Percentiles rank a stretch among this genome's conserved stretches.
Evolutionary conservation across 2,888 invertebrate genomes (phyloP).

Genomic region (Hipparchia sbordonii): DNA sequence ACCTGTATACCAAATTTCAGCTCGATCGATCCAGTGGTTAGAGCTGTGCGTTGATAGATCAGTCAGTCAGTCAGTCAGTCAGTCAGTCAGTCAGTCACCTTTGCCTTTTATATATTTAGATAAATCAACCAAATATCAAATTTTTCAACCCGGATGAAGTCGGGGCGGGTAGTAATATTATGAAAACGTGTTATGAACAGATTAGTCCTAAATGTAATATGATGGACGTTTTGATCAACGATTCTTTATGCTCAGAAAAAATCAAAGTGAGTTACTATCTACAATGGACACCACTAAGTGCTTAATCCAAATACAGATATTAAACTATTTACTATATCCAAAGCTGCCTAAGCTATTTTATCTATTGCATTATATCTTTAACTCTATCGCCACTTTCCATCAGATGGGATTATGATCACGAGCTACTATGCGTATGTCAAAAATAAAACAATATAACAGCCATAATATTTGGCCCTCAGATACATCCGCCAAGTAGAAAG

Average conservation of each 20-base stretch:
- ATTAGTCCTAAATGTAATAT: not conserved
- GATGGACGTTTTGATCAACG: not conserved
- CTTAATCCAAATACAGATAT: not conserved
- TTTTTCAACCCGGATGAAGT: no score
- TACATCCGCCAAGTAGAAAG: not conserved
- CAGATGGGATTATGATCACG: not conserved
- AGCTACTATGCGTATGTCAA: not conserved
- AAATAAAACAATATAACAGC: not conserved
- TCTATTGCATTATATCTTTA: constrained; percentile 4
- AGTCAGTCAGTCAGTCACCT: no score
- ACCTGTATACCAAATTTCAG: no score
- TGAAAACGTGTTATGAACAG: no score
- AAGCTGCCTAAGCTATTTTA: not conserved
- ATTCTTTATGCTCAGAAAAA: not conserved
- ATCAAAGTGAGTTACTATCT: not conserved
- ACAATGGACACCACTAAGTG: not conserved
- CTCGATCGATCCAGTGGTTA: no score
- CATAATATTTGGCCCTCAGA: not conserved
- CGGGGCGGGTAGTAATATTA: no score
- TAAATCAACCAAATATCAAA: no score
- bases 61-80: no score
- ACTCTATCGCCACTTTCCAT: constrained; percentile 13
- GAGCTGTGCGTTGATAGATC: no score
- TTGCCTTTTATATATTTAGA: no score
- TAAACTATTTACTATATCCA: not conserved